phyloP scores from a whole-genome alignment of 2,797 vertebrate species.

The Gobionotothen gibberifrons region DNA sequence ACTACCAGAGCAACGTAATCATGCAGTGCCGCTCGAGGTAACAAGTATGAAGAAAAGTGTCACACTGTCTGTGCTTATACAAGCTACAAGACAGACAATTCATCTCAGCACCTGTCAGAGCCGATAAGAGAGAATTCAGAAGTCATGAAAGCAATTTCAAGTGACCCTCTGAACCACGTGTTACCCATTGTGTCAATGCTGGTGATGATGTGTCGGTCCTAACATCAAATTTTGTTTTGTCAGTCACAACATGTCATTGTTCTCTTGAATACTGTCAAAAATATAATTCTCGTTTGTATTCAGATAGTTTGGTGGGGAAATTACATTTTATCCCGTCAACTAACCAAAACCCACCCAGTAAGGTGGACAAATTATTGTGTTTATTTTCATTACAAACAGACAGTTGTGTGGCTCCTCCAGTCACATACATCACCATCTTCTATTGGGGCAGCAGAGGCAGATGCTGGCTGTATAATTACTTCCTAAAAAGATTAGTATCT shows the following conservation, averaged over 20 bases:
- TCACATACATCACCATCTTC: conserved; percentile 29
- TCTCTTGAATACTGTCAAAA: background rate
- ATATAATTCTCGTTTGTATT: background rate
- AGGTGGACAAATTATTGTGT: conserved; percentile 4
- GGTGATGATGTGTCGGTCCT: conserved; percentile 41
- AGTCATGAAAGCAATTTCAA: conserved; percentile 46
- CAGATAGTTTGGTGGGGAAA: background rate
- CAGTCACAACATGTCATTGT: background rate
- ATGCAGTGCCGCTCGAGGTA: background rate
- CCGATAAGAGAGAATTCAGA: conserved; percentile 42
- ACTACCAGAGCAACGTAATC: background rate
- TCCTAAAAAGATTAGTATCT: conserved; percentile 75
- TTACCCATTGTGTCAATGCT: conserved; percentile 51
- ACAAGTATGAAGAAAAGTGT: background rate
- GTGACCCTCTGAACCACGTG: conserved; percentile 41
- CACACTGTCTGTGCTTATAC: background rate
- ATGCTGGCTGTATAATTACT: conserved; percentile 76
- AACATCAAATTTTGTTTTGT: conserved; percentile 15
- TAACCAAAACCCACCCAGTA: conserved; percentile 1
- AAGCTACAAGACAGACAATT: conserved; percentile 46
- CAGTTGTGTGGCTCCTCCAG: conserved; percentile 29
- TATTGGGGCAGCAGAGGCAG: conserved; percentile 58
- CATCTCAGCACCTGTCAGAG: conserved; percentile 53
- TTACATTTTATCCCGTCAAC: background rate
- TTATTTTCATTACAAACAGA: background rate